Conservation (phyloP, 2,797 vertebrate species). For the Pipistrellus kuhlii region DNA sequence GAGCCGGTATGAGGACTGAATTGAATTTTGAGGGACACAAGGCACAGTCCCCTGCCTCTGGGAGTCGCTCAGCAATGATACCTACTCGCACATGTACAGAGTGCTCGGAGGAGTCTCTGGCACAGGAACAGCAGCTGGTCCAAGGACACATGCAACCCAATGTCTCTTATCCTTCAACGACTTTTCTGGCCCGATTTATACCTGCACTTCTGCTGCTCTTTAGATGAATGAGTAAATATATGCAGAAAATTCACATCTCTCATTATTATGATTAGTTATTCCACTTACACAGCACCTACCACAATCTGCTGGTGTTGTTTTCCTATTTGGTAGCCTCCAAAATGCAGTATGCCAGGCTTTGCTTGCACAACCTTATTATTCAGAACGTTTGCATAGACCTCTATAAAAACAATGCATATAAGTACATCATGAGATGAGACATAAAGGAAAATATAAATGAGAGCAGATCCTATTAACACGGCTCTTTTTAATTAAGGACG, state of each 20-base stretch:
- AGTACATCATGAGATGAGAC: conserved; percentile 39
- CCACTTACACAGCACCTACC: conserved; percentile 87
- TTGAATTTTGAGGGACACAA: background rate
- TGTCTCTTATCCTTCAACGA: background rate
- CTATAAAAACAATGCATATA: conserved; percentile 83
- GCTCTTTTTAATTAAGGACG: background rate
- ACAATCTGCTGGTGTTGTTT: conserved; percentile 90
- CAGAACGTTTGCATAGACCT: conserved; percentile 89
- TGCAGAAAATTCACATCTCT: background rate
- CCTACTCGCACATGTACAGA: background rate
- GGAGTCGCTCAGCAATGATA: background rate
- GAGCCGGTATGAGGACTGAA: background rate
- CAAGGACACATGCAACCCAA: background rate
- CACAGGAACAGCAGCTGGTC: background rate
- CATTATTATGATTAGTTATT: background rate
- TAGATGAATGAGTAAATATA: background rate
- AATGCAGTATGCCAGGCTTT: conserved; percentile 93
- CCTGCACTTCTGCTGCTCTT: background rate
- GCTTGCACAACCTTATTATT: conserved; percentile 90
- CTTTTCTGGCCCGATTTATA: background rate
- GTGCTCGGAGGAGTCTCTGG: background rate
- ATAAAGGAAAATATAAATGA: background rate
- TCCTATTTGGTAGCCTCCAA: conserved; percentile 92
- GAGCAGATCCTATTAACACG: background rate
- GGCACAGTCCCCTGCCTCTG: background rate